Conservation (phyloP, 1,140 invertebrate species). For the Ceratosolen solmsi region DNA sequence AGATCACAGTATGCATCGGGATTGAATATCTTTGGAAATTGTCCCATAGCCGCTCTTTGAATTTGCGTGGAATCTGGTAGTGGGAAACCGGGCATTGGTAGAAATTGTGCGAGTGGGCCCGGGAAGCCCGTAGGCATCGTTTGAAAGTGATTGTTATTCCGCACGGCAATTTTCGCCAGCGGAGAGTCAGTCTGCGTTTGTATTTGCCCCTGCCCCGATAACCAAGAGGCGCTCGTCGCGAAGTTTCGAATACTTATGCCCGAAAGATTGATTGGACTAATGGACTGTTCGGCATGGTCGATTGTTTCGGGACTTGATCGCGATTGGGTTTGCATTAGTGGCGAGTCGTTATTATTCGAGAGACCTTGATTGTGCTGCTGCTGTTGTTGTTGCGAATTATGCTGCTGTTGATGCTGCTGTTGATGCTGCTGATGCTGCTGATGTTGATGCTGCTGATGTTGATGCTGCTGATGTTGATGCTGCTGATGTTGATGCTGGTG, state of each 20-base stretch:
- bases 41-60: conserved; percentile 76
- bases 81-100: conserved; percentile 66
- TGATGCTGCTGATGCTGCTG: neutral
- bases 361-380: neutral
- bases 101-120: conserved; percentile 69
- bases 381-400: neutral
- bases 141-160: conserved; percentile 60
- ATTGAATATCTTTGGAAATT: conserved; percentile 87
- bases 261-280: conserved; percentile 67
- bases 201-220: conserved; percentile 56
- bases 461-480: conserved; percentile 10
- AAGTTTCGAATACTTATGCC: conserved; percentile 67
- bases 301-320: conserved; percentile 49
- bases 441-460: conserved; percentile 41
- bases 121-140: conserved; percentile 64
- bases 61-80: conserved; percentile 62
- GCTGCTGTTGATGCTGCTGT: neutral
- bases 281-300: conserved; percentile 56
- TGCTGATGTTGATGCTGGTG: conserved; percentile 34
- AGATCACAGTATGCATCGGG: conserved; percentile 95
- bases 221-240: conserved; percentile 60
- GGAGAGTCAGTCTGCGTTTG: conserved; percentile 63
- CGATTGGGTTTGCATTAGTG: conserved; percentile 35
- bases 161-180: conserved; percentile 20
- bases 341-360: conserved; percentile 26